These are phyloP conservation scores for Semaprochilodus insignis DNA, from an alignment of 2,797 vertebrate species.

Conservation along the genomic window DNA sequence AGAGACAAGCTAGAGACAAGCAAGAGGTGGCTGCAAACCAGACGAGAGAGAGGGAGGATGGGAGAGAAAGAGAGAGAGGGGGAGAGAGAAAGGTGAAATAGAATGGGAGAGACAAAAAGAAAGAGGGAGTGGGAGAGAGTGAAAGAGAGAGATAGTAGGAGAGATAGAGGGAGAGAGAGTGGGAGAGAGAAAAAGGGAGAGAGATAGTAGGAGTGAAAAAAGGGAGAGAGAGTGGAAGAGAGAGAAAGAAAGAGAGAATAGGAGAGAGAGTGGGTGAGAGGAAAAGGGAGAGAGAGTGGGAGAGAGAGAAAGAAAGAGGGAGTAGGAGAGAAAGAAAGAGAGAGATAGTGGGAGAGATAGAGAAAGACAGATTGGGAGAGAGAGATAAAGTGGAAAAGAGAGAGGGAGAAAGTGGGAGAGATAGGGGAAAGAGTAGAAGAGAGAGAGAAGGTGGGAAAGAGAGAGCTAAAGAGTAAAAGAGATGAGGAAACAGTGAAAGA, in stretches of 20 bases:
- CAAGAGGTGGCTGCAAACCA: slow-evolving; percentile 20
- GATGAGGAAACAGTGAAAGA: no score
- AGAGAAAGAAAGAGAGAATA: no score
- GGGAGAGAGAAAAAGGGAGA: no score
- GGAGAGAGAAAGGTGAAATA: slow-evolving; percentile 16
- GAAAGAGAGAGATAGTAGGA: slow-evolving; percentile 62
- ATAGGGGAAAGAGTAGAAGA: no score
- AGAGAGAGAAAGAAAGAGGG: not conserved
- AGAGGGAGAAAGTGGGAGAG: slow-evolving; percentile 64
- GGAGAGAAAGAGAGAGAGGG: not conserved
- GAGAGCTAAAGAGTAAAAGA: no score
- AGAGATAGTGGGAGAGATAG: slow-evolving; percentile 15
- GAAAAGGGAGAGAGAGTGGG: slow-evolving; percentile 24
- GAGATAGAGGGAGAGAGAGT: slow-evolving; percentile 75
- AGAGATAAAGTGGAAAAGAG: no score
- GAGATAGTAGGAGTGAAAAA: no score
- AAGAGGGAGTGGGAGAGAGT: slow-evolving; percentile 39
- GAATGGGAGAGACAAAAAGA: not conserved
- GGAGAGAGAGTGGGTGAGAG: not conserved
- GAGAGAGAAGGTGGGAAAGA: no score
- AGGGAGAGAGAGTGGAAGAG: no score
- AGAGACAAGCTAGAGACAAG: slow-evolving; percentile 24
- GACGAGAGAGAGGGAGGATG: not conserved
- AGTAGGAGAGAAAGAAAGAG: slow-evolving; percentile 10
- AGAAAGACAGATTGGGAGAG: slow-evolving; percentile 72